Conservation (phyloP, 2,113 vertebrate genomes). For the Procavia capensis region DNA sequence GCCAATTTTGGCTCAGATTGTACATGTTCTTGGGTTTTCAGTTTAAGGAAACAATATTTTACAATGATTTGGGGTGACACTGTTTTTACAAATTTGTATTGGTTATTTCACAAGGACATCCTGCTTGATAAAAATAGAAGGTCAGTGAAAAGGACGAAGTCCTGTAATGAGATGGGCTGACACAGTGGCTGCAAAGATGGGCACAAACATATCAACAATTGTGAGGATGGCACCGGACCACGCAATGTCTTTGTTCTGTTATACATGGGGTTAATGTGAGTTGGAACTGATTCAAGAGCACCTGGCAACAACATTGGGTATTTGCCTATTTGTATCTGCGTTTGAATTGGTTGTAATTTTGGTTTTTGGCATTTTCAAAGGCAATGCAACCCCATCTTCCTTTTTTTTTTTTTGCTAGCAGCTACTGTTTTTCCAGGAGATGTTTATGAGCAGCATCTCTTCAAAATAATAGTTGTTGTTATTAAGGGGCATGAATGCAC, state of each 20-base stretch:
- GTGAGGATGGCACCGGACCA: too few relatives aligned
- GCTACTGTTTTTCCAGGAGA: neutral
- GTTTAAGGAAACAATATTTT: slow-evolving; percentile 35
- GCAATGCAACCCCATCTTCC: neutral
- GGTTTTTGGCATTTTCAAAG: slow-evolving; percentile 22
- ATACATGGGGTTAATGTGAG: too few relatives aligned
- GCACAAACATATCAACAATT: too few relatives aligned
- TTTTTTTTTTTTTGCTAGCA: neutral
- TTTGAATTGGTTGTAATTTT: neutral
- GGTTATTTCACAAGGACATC: neutral
- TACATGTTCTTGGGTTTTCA: slow-evolving; percentile 1
- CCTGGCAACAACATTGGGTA: neutral
- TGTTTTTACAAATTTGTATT: neutral
- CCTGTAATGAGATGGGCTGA: too few relatives aligned
- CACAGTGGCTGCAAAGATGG: too few relatives aligned
- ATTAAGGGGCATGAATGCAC: neutral
- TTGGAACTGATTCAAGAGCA: too few relatives aligned
- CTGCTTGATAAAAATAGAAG: too few relatives aligned
- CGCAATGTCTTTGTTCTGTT: too few relatives aligned
- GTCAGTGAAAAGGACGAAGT: too few relatives aligned
- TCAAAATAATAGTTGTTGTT: neutral
- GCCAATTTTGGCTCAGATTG: neutral
- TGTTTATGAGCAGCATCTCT: neutral
- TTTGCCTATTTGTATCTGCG: neutral
- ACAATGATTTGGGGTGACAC: neutral